These are phyloP conservation scores for Limnothrissa miodon DNA, from an alignment of 2,113 vertebrate genomes.

Conservation along the genomic window DNA sequence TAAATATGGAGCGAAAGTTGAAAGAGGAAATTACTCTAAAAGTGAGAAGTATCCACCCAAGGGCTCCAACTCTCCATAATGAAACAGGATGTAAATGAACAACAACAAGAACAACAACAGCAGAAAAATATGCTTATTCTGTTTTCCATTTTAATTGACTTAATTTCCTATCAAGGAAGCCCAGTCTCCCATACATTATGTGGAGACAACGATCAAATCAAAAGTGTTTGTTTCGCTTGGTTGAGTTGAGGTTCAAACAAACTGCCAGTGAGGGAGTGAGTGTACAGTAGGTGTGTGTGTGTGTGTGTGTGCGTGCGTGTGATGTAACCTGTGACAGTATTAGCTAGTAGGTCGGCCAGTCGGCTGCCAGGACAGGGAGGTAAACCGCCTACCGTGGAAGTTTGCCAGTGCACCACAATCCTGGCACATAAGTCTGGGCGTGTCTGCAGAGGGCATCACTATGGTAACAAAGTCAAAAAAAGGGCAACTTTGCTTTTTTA, in stretches of 20 bases:
- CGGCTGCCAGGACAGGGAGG: conserved; percentile 55
- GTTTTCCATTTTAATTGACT: conserved; percentile 5
- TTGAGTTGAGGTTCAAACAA: not conserved
- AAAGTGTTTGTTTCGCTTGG: not conserved
- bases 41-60: conserved; percentile 56
- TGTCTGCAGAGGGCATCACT: conserved; percentile 42
- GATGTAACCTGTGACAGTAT: not conserved
- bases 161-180: not conserved
- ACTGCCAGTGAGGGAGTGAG: not conserved
- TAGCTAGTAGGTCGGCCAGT: conserved; percentile 44
- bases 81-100: conserved; percentile 26
- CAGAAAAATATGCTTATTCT: not conserved
- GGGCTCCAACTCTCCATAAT: conserved; percentile 24
- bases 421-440: conserved; percentile 41
- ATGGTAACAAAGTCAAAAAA: conserved; percentile 38
- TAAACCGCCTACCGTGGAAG: conserved; percentile 52
- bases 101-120: not conserved
- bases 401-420: conserved; percentile 41
- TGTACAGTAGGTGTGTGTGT: not conserved
- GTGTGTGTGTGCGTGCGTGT: conserved; percentile 1
- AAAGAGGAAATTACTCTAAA: conserved; percentile 64
- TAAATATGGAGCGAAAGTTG: conserved; percentile 65
- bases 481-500: conserved; percentile 1
- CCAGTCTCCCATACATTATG: not conserved
- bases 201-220: not conserved